Conservation (phyloP, 2,113 vertebrate species). For the Willisornis vidua region DNA sequence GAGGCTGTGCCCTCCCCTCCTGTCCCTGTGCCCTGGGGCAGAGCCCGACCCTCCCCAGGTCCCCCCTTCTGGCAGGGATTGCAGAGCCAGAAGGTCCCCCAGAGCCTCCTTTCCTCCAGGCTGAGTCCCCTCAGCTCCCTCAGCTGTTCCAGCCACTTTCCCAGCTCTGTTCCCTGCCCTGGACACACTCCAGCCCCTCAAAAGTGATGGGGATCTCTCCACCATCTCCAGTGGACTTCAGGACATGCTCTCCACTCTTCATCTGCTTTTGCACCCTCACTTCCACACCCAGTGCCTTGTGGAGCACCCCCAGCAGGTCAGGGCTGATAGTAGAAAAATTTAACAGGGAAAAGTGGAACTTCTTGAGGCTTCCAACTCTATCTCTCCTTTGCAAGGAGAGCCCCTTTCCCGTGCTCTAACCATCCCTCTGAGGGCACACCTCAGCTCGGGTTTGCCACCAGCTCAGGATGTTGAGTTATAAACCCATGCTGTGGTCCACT, state of each 20-base stretch:
- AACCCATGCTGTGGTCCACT: background rate
- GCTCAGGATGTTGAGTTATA: accelerated
- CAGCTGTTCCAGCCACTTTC: accelerated
- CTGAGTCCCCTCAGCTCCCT: background rate
- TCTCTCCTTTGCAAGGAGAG: background rate
- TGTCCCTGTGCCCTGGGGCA: no score
- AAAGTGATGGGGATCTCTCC: background rate
- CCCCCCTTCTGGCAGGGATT: background rate
- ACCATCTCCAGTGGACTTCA: accelerated
- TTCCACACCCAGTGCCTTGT: accelerated
- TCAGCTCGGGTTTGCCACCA: background rate
- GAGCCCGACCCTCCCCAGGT: no score
- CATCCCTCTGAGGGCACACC: background rate
- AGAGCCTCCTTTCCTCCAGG: background rate
- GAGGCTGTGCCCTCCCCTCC: no score
- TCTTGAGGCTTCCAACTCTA: background rate
- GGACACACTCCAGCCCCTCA: accelerated
- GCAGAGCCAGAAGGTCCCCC: background rate
- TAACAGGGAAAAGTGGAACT: background rate
- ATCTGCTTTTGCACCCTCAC: background rate
- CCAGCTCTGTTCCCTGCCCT: accelerated
- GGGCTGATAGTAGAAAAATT: background rate
- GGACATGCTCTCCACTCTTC: accelerated
- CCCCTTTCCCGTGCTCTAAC: background rate
- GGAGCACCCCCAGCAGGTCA: background rate